Evolutionary conservation across 2,113 vertebrate genomes (phyloP).

Genomic region (Caranx melampygus): DNA sequence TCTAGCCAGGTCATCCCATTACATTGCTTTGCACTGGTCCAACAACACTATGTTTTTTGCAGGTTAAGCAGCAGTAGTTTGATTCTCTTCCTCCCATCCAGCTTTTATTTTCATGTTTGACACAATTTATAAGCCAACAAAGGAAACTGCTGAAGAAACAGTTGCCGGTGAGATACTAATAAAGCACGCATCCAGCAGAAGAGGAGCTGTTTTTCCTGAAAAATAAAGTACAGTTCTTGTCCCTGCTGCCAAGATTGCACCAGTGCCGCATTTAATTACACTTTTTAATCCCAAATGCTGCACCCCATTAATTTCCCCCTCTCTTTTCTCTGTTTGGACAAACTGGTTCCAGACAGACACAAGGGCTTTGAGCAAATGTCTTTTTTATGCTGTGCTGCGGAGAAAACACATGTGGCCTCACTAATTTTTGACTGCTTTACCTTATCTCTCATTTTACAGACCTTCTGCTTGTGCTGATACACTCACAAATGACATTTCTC

Average conservation of each 20-base stretch:
- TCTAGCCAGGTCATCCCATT: conserved; percentile 6
- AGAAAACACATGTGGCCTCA: conserved; percentile 25
- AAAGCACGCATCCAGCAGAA: conserved; percentile 28
- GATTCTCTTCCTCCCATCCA: background rate
- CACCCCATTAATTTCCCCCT: conserved; percentile 52
- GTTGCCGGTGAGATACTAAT: conserved; percentile 19
- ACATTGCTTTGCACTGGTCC: conserved; percentile 10
- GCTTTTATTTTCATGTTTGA: conserved; percentile 5
- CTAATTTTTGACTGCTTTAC: conserved; percentile 54
- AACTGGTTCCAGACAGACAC: conserved; percentile 39
- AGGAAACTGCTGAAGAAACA: conserved; percentile 19
- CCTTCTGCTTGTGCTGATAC: conserved; percentile 57
- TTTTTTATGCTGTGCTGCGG: conserved; percentile 39
- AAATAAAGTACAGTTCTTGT: conserved; percentile 39
- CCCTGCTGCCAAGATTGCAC: conserved; percentile 37
- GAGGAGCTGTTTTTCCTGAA: conserved; percentile 37
- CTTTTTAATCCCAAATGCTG: conserved; percentile 59
- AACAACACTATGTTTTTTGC: background rate
- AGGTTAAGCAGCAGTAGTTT: background rate
- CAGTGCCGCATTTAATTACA: conserved; percentile 62
- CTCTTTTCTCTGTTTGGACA: conserved; percentile 39
- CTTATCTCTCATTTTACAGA: conserved; percentile 54
- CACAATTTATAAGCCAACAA: conserved; percentile 19
- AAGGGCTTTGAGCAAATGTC: conserved; percentile 29
- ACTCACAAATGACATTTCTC: conserved; percentile 49